Conservation (phyloP, 2,888 invertebrate genomes). For the Phalangium opilio region DNA sequence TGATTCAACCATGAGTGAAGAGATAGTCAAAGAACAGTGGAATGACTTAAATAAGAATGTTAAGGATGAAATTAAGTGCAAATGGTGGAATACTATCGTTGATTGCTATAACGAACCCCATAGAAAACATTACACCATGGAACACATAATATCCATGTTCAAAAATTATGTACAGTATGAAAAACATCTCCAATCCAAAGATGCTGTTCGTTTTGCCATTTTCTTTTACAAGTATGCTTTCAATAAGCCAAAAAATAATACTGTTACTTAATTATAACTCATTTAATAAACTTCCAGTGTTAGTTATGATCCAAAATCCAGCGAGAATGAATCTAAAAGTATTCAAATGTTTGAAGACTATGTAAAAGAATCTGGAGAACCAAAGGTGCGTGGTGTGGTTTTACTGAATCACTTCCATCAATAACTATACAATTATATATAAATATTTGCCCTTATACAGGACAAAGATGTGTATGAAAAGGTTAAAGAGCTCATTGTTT, state of each 20-base stretch:
- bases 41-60: slow-evolving; percentile 1
- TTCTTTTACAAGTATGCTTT: slow-evolving; percentile 42
- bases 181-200: slow-evolving; percentile 33
- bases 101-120: slow-evolving; percentile 34
- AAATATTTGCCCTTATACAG: slow-evolving; percentile 23
- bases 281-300: slow-evolving; percentile 36
- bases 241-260: slow-evolving; percentile 18
- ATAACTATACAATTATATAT: slow-evolving; percentile 4
- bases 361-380: slow-evolving; percentile 36
- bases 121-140: slow-evolving; percentile 37
- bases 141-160: slow-evolving; percentile 36
- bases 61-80: slow-evolving; percentile 23
- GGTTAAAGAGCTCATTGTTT: slow-evolving; percentile 36
- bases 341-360: slow-evolving; percentile 39
- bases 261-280: background rate
- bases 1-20: too few species aligned
- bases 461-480: slow-evolving; percentile 32
- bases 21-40: too few species aligned
- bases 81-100: slow-evolving; percentile 33
- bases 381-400: slow-evolving; percentile 28
- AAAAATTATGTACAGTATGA: slow-evolving; percentile 32
- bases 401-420: slow-evolving; percentile 7
- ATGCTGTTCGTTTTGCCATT: slow-evolving; percentile 38
- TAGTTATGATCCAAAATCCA: slow-evolving; percentile 41
- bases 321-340: slow-evolving; percentile 41